Evolutionary conservation across 2,113 vertebrate species (phyloP).

Genomic region (Ondatra zibethicus): DNA sequence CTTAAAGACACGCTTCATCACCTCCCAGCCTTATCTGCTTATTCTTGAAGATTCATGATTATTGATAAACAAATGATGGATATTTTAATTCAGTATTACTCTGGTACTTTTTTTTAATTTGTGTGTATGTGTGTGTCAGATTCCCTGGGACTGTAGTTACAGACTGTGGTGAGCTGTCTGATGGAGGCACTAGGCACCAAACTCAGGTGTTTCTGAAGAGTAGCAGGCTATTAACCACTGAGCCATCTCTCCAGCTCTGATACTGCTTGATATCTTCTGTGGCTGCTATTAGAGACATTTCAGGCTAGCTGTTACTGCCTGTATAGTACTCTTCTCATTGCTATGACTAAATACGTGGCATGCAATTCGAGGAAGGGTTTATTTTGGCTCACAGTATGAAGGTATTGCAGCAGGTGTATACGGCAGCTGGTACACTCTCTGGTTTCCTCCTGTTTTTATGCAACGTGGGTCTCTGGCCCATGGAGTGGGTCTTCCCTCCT

Average conservation of each 20-base stretch:
- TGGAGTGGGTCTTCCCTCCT: neutral
- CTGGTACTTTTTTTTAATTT: neutral
- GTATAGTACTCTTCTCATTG: neutral
- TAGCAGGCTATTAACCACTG: neutral
- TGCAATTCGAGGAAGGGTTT: neutral
- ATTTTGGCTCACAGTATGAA: neutral
- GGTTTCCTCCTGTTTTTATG: neutral
- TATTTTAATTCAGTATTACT: neutral
- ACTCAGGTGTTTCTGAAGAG: neutral
- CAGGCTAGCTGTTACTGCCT: neutral
- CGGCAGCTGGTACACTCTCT: neutral
- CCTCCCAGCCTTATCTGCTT: neutral
- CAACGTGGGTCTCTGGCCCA: too few relatives aligned
- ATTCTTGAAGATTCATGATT: slow-evolving; percentile 36
- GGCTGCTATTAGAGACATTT: neutral
- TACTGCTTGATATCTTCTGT: neutral
- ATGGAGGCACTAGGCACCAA: neutral
- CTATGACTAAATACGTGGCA: neutral
- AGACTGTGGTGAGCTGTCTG: neutral
- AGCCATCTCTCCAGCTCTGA: neutral
- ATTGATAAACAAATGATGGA: neutral
- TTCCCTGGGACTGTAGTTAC: neutral
- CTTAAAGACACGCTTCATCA: neutral
- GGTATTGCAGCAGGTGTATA: neutral
- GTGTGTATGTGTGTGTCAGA: neutral